phyloP scores from a whole-genome alignment of 2,797 vertebrate genomes.

The Potorous gilbertii region DNA sequence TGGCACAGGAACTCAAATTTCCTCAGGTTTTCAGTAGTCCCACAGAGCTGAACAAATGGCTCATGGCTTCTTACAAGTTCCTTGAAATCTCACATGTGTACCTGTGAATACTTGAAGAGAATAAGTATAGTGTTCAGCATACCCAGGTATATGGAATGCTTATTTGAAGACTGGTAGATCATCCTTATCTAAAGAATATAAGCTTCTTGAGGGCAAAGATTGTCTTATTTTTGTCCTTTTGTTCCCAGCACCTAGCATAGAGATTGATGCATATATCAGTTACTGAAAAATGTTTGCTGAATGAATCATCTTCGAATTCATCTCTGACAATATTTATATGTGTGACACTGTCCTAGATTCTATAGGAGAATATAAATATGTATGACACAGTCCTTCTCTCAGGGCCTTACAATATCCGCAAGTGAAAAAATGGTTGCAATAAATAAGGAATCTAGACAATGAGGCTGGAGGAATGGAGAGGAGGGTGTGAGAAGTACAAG shows the following conservation, averaged over 20 bases:
- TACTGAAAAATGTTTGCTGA: background rate
- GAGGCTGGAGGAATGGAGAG: background rate
- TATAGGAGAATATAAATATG: background rate
- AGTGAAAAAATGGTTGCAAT: background rate
- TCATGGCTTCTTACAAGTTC: background rate
- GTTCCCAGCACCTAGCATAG: background rate
- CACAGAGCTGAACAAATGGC: conserved; percentile 20
- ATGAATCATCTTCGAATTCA: background rate
- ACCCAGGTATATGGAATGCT: background rate
- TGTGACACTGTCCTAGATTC: background rate
- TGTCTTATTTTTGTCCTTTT: background rate
- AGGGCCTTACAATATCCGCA: background rate
- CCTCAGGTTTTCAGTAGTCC: conserved; percentile 27
- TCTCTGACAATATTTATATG: background rate
- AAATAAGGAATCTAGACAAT: background rate
- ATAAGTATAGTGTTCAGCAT: background rate
- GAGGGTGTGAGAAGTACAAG: background rate
- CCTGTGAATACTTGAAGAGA: background rate
- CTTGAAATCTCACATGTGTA: background rate
- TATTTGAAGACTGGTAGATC: background rate
- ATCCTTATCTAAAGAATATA: background rate
- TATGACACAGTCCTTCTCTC: background rate
- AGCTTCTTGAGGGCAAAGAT: background rate
- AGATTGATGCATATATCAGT: background rate
- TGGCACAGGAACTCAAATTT: conserved; percentile 50